phyloP scores from a whole-genome alignment of 2,113 vertebrate genomes.

The Alouatta palliata region DNA sequence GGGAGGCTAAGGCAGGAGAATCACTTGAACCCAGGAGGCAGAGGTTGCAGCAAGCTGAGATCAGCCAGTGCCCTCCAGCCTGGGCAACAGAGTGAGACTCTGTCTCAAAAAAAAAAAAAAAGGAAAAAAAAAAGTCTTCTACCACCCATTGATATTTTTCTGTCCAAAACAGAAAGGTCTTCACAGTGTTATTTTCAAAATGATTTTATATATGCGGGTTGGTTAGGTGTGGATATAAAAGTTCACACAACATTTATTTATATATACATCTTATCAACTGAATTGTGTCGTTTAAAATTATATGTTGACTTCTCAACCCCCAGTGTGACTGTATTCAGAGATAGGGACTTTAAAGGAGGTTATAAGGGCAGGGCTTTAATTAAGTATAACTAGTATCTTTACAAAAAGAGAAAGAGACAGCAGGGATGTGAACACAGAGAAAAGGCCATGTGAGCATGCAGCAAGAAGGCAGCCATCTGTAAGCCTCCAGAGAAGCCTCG shows the following conservation, averaged over 20 bases:
- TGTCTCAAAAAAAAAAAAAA: too few species aligned
- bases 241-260: neutral
- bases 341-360: neutral
- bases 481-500: neutral
- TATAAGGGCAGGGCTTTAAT: neutral
- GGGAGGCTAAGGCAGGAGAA: too few species aligned
- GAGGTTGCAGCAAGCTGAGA: too few species aligned
- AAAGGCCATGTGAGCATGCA: neutral
- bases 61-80: too few species aligned
- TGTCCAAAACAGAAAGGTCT: neutral
- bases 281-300: neutral
- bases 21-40: too few species aligned
- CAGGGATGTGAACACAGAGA: neutral
- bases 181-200: neutral
- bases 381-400: neutral
- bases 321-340: neutral
- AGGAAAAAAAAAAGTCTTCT: neutral
- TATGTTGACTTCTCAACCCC: neutral
- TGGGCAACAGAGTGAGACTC: too few species aligned
- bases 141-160: neutral
- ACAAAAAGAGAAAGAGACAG: neutral
- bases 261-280: neutral
- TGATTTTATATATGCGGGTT: neutral
- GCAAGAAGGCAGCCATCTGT: neutral
- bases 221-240: neutral